These are phyloP conservation scores for Agonum fuliginosum DNA, from an alignment of 2,888 invertebrate species.

Conservation along the genomic window DNA sequence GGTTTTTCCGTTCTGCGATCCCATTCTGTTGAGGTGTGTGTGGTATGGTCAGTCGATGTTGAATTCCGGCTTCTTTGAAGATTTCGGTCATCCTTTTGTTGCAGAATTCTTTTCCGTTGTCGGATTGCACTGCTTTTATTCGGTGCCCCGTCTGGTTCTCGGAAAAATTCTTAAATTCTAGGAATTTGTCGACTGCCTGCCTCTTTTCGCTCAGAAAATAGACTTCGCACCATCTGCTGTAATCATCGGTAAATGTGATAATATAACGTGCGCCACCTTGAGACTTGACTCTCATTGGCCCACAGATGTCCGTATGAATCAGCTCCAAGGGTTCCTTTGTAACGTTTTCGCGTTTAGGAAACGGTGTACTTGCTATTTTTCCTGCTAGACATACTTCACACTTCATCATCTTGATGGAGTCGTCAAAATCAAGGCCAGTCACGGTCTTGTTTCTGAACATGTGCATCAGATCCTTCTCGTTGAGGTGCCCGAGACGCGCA, in stretches of 20 bases:
- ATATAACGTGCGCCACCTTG: neutral
- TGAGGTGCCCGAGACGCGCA: neutral
- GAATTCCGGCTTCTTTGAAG: neutral
- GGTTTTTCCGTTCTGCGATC: neutral
- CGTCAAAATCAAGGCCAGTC: neutral
- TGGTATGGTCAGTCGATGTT: neutral
- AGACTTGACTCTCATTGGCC: neutral
- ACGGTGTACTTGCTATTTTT: neutral
- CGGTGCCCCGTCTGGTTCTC: too few species aligned
- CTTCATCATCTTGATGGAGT: neutral
- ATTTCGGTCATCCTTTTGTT: too few species aligned
- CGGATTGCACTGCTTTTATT: too few species aligned
- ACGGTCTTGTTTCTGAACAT: neutral
- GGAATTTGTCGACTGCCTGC: neutral
- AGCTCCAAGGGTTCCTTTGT: neutral
- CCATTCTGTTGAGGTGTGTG: too few species aligned
- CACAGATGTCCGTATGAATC: neutral
- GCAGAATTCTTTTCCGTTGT: too few species aligned
- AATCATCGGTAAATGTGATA: neutral
- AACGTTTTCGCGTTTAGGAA: neutral
- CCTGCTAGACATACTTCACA: neutral
- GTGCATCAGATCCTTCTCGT: neutral
- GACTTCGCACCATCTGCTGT: neutral
- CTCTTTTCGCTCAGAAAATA: neutral
- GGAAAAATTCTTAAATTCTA: constrained; percentile 49